Evolutionary conservation across 2,113 vertebrate genomes (phyloP).

Genomic region (Lota lota): DNA sequence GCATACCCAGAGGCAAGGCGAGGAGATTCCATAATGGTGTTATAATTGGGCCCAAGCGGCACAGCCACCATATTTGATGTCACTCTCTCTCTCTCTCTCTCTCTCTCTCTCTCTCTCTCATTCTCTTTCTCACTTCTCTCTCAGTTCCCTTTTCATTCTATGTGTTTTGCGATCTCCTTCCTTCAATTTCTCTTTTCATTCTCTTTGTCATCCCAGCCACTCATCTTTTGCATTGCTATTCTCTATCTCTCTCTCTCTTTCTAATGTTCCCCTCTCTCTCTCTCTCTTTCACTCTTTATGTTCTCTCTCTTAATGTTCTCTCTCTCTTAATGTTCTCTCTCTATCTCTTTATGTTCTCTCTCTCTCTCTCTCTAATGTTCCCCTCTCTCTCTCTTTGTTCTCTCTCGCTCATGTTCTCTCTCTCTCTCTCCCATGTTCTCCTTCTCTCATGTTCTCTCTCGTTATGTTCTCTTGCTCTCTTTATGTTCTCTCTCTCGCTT

Average conservation of each 20-base stretch:
- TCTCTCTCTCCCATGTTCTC: background rate
- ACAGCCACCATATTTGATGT: slow-evolving; percentile 35
- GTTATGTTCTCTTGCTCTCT: background rate
- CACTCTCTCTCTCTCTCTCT: slow-evolving; percentile 40
- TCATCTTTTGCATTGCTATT: background rate
- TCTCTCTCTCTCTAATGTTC: no score
- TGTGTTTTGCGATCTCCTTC: no score
- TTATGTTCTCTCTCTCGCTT: background rate
- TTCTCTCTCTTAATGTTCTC: background rate
- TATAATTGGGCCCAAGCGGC: slow-evolving; percentile 53
- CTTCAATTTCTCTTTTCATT: background rate
- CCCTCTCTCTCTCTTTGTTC: background rate
- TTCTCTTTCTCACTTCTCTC: slow-evolving; percentile 1
- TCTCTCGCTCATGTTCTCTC: background rate
- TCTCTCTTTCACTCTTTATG: slow-evolving; percentile 5
- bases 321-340: background rate
- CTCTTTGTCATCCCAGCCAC: background rate
- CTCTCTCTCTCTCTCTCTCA: slow-evolving; percentile 9
- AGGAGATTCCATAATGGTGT: slow-evolving; percentile 37
- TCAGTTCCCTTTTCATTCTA: background rate
- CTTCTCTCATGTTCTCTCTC: background rate
- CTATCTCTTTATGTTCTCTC: background rate
- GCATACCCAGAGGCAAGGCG: background rate
- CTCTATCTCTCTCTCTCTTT: background rate
- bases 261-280: background rate